These are phyloP conservation scores for Scatophagus argus DNA, from an alignment of 2,113 vertebrate genomes.

Conservation along the genomic window DNA sequence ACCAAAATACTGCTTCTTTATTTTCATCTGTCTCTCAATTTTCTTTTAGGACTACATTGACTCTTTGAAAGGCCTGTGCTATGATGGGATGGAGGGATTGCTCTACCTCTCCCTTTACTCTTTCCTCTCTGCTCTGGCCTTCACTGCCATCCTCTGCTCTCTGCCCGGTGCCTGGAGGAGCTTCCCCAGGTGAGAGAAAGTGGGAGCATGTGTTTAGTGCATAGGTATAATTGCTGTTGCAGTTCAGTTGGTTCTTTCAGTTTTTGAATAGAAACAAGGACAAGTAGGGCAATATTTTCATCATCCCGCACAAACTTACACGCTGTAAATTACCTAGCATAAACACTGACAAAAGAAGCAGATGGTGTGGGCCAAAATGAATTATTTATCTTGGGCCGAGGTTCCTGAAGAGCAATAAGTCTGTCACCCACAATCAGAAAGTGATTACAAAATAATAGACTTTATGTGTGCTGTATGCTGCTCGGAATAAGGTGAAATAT, in stretches of 20 bases:
- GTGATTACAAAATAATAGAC: background rate
- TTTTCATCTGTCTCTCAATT: background rate
- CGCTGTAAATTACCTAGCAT: background rate
- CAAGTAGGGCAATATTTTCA: background rate
- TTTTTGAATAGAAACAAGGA: background rate
- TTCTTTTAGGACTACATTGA: slow-evolving; percentile 88
- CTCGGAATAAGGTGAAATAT: background rate
- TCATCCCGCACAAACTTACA: background rate
- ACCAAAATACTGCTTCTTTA: background rate
- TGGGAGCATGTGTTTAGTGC: background rate
- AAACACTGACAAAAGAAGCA: background rate
- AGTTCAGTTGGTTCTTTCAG: background rate
- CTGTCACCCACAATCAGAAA: background rate
- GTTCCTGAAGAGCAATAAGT: slow-evolving; percentile 3
- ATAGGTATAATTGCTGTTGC: background rate
- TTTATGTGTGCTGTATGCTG: background rate
- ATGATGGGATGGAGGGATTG: slow-evolving; percentile 91
- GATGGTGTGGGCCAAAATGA: background rate
- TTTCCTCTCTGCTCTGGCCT: slow-evolving; percentile 89
- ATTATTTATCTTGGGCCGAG: background rate
- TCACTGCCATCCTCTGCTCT: slow-evolving; percentile 91
- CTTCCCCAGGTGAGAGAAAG: slow-evolving; percentile 87
- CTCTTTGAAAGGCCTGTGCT: slow-evolving; percentile 91
- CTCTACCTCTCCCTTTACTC: slow-evolving; percentile 93
- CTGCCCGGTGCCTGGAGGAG: slow-evolving; percentile 92